A percentile compares a stretch with the other conserved stretches of the same genome.
Evolutionary conservation across 2,113 vertebrate genomes (phyloP).

Genomic region (Lampris incognitus): DNA sequence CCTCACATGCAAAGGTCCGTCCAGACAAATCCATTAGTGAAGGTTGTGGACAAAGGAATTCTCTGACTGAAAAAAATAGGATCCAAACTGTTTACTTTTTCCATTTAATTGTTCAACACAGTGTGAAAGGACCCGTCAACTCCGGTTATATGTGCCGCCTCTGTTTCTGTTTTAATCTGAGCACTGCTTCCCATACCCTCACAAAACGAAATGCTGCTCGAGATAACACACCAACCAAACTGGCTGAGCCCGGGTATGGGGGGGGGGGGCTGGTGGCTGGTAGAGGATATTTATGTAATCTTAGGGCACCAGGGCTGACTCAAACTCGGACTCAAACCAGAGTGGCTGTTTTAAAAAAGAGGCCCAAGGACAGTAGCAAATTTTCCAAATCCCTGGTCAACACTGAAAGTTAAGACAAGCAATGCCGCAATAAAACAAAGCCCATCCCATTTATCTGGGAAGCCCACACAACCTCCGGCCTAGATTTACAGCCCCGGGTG

Average conservation of each 20-base stretch:
- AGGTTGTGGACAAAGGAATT: slow-evolving; percentile 31
- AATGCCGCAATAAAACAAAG: slow-evolving; percentile 78
- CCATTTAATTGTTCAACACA: slow-evolving; percentile 48
- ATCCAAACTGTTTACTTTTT: slow-evolving; percentile 50
- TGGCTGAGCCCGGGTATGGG: slow-evolving; percentile 42
- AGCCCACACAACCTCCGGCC: slow-evolving; percentile 80
- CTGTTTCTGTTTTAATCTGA: slow-evolving; percentile 61
- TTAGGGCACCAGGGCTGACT: slow-evolving; percentile 68
- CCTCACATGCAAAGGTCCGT: slow-evolving; percentile 58
- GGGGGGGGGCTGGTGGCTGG: slow-evolving; percentile 36
- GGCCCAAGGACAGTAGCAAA: slow-evolving; percentile 77
- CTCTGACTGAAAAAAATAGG: slow-evolving; percentile 7
- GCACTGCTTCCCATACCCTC: slow-evolving; percentile 43
- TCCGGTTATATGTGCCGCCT: slow-evolving; percentile 55
- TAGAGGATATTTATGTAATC: slow-evolving; percentile 75
- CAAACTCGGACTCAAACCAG: slow-evolving; percentile 58
- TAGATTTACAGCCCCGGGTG: slow-evolving; percentile 78
- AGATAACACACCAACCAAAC: slow-evolving; percentile 66
- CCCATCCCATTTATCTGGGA: slow-evolving; percentile 79
- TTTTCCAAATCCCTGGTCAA: slow-evolving; percentile 75
- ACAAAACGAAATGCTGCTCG: slow-evolving; percentile 40
- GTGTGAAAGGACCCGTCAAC: slow-evolving; percentile 52
- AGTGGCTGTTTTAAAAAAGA: slow-evolving; percentile 66
- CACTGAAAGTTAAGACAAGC: slow-evolving; percentile 80
- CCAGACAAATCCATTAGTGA: slow-evolving; percentile 57